Conservation (phyloP, 2,113 vertebrate genomes). For the Pontoporia blainvillei region DNA sequence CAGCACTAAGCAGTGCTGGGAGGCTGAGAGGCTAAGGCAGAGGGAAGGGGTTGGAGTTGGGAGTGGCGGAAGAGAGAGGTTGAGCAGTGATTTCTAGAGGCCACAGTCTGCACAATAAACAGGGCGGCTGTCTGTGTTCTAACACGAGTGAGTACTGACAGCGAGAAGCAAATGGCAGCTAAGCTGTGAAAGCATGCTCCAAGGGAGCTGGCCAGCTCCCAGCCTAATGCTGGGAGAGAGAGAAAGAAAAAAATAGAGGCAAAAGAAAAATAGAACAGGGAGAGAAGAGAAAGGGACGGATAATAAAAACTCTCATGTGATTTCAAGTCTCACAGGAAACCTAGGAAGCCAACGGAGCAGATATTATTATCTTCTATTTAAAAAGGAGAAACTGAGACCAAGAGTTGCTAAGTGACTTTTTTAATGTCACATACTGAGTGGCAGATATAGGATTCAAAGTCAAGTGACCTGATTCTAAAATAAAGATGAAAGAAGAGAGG, state of each 20-base stretch:
- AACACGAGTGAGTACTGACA: neutral
- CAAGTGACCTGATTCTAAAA: constrained; percentile 48
- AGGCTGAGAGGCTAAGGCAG: neutral
- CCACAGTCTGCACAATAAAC: too few relatives aligned
- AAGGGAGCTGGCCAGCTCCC: neutral
- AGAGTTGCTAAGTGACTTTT: neutral
- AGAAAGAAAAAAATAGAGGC: neutral
- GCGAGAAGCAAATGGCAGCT: neutral
- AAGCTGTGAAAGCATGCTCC: neutral
- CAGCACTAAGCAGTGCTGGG: neutral
- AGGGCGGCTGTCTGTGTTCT: neutral
- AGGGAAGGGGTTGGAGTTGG: neutral
- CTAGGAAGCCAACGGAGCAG: neutral
- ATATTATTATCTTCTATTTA: neutral
- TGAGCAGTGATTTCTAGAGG: neutral
- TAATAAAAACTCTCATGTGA: neutral
- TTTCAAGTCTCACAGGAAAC: constrained; percentile 9
- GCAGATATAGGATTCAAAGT: neutral
- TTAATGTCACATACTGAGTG: neutral
- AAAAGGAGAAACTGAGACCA: constrained; percentile 14
- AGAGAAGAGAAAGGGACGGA: neutral
- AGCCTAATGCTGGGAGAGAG: neutral
- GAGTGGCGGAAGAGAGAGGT: neutral
- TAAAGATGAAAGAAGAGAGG: constrained; percentile 25
- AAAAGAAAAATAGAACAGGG: neutral